Conservation (phyloP, 1,140 invertebrate species). For the Drosophila insularis region DNA sequence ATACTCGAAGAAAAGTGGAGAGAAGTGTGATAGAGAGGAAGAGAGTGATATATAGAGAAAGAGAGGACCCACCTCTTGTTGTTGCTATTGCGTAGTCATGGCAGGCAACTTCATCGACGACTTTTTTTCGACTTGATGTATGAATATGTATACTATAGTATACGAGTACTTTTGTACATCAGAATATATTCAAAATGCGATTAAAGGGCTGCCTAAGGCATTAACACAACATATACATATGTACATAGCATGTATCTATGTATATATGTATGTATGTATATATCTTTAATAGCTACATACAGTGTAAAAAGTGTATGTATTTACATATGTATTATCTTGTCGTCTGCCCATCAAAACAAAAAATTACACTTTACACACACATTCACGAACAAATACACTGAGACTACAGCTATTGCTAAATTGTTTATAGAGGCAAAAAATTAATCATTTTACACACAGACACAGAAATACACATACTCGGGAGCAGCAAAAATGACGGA, state of each 20-base stretch:
- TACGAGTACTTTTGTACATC: slow-evolving; percentile 50
- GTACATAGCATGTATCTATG: not conserved
- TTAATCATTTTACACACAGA: slow-evolving; percentile 65
- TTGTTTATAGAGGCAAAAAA: slow-evolving; percentile 39
- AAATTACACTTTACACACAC: slow-evolving; percentile 46
- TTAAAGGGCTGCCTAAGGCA: slow-evolving; percentile 27
- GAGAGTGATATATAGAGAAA: not conserved
- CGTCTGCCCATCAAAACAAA: slow-evolving; percentile 17
- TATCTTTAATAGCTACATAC: slow-evolving; percentile 25
- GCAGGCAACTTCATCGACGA: slow-evolving; percentile 72
- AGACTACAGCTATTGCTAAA: slow-evolving; percentile 44
- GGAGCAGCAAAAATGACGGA: slow-evolving; percentile 50
- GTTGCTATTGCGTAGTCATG: slow-evolving; percentile 79
- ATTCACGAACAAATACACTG: slow-evolving; percentile 27
- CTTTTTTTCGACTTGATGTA: slow-evolving; percentile 69
- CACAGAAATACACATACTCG: slow-evolving; percentile 22
- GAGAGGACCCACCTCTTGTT: slow-evolving; percentile 54
- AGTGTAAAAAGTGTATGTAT: slow-evolving; percentile 31
- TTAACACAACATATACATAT: not conserved
- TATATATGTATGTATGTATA: slow-evolving; percentile 14
- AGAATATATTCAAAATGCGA: slow-evolving; percentile 40
- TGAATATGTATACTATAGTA: slow-evolving; percentile 74
- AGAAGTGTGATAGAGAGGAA: slow-evolving; percentile 1
- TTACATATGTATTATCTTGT: slow-evolving; percentile 29
- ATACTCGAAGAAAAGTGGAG: not conserved